These are phyloP conservation scores for Ceyx margarethae DNA, from an alignment of 2,113 vertebrate species.

Conservation along the genomic window DNA sequence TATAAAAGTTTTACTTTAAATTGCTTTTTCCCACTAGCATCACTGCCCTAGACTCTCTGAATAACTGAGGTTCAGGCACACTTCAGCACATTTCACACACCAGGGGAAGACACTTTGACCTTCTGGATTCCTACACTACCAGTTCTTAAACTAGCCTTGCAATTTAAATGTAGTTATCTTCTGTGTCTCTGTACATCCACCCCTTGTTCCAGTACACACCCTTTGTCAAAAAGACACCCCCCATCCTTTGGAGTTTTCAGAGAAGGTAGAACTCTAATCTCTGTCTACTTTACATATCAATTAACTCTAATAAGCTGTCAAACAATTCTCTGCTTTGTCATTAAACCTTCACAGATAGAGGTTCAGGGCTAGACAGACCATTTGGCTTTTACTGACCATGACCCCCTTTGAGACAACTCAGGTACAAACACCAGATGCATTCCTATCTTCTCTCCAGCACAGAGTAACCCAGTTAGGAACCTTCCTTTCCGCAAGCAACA, in stretches of 20 bases:
- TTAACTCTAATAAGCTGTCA: neutral
- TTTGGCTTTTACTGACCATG: neutral
- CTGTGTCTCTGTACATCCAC: neutral
- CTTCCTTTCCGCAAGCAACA: neutral
- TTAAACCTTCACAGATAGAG: neutral
- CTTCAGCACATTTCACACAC: neutral
- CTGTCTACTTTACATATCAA: neutral
- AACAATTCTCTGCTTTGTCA: neutral
- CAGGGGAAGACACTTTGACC: neutral
- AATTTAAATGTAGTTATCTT: neutral
- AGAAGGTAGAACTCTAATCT: neutral
- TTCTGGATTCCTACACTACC: neutral
- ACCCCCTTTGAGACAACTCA: neutral
- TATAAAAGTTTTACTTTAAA: slow-evolving; percentile 11
- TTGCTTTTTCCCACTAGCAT: neutral
- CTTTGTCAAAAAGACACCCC: neutral
- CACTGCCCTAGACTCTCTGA: neutral
- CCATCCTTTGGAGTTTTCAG: neutral
- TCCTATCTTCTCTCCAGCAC: neutral
- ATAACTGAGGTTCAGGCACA: neutral
- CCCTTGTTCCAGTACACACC: neutral
- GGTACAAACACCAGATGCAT: neutral
- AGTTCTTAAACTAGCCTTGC: neutral
- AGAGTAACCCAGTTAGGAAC: neutral
- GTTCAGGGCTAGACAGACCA: neutral